Evolutionary conservation across 2,797 vertebrate genomes (phyloP), one percentile per base, ranked within the genome.

Genomic region (Hylomyscus alleni): DNA sequence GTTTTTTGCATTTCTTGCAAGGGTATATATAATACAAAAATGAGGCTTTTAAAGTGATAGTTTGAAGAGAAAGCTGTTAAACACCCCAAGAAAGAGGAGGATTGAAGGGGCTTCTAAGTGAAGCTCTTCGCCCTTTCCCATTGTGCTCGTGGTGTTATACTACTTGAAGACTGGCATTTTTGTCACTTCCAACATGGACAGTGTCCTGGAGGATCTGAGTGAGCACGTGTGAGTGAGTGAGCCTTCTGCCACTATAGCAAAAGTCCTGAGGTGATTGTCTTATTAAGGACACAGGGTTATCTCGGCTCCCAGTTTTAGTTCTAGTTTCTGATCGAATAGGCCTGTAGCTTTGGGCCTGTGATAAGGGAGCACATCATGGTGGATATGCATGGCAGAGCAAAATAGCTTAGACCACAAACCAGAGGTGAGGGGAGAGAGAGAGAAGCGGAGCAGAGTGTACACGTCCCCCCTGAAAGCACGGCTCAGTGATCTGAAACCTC

Each of bases 21-120:
- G 78, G 88, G 7, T 91, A 86, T 89, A 86, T 89, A 22, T 85
- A 58, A 37, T 37, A 69, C n/a, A 69, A 86, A 94, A 95, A 47
- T 31, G 50, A 95, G n/a, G 91, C 8, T 20, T 85, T 60, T 83
- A 52, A 54, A 56, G 26, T 69, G 72, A 47, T 75, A 37, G 10
- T 77, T 73, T 83, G 37, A 67, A 67, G 44, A 92, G 44, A 88
- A 89, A 84, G 69, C 19, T 31, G 40, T 29, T n/a, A 31, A 0
- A 26, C 10, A 1, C 52, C 93, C 69, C 69, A 75, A 95, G 69
- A 44, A 22, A 54, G 17, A 2, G 12, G 4, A 37, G 31, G 52
- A 24, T 69, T 95, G 4, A 29, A 65, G n/a, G 56, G 69, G n/a
- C 24, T 34, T 0, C 10, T n/a, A 67, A 67, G 62, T 1, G 80